Evolutionary conservation across 1,140 invertebrate species (phyloP).

Genomic region (Bombus soroeensis): DNA sequence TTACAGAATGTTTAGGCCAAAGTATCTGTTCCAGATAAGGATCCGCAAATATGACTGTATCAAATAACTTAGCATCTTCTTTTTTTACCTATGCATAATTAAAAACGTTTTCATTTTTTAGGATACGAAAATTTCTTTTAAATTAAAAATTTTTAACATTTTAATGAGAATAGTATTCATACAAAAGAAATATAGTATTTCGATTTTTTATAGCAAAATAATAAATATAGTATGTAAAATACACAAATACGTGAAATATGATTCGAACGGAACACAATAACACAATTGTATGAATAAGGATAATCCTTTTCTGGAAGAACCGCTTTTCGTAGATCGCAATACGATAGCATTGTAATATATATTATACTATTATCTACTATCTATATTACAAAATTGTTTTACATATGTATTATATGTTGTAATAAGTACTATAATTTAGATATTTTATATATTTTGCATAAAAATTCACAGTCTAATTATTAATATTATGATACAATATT

Average conservation of each 20-base stretch:
- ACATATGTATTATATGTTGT: background rate
- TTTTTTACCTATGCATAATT: constrained; percentile 69
- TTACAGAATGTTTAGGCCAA: constrained; percentile 92
- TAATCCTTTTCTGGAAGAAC: background rate
- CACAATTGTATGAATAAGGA: too few relatives aligned
- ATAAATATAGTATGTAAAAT: background rate
- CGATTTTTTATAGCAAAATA: too few relatives aligned
- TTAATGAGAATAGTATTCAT: too few relatives aligned
- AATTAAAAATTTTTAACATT: too few relatives aligned
- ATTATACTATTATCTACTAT: too few relatives aligned
- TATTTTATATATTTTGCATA: background rate
- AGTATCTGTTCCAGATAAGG: constrained; percentile 85
- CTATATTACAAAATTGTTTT: background rate
- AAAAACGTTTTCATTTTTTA: background rate
- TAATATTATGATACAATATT: background rate
- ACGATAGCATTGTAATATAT: background rate
- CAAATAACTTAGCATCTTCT: constrained; percentile 86
- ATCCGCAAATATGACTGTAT: constrained; percentile 88
- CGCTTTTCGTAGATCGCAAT: background rate
- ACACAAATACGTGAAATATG: background rate
- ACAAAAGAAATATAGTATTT: too few relatives aligned
- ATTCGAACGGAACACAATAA: too few relatives aligned
- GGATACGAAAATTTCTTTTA: background rate
- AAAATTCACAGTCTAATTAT: background rate
- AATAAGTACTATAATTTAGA: background rate